phyloP scores from a whole-genome alignment of 2,113 vertebrate genomes.

The Halichoerus grypus region DNA sequence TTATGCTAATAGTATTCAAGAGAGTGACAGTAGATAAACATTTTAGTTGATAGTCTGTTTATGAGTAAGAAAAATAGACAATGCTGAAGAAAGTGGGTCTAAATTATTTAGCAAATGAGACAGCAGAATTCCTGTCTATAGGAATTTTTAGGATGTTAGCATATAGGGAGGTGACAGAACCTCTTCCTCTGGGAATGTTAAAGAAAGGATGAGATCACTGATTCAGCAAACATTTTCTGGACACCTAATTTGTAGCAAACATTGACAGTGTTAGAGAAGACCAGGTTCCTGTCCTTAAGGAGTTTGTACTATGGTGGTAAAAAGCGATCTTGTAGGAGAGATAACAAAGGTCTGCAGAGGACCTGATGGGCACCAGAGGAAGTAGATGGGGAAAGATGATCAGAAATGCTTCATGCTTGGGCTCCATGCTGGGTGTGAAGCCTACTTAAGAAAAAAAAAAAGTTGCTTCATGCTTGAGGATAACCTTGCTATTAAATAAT shows the following conservation, averaged over 20 bases:
- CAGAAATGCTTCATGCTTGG: neutral
- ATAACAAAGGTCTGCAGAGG: neutral
- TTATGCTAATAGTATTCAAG: neutral
- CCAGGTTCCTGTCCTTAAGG: neutral
- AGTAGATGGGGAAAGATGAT: neutral
- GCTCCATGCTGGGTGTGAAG: too few species aligned
- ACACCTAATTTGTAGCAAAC: neutral
- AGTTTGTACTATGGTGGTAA: neutral
- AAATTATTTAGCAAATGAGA: neutral
- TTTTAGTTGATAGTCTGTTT: neutral
- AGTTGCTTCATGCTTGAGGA: neutral
- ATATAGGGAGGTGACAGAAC: neutral
- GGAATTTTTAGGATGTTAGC: conserved; percentile 19
- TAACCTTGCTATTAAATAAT: neutral
- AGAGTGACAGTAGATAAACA: neutral
- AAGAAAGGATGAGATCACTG: neutral
- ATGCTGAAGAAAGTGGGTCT: neutral
- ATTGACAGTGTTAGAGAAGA: neutral
- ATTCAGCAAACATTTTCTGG: neutral
- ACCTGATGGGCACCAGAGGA: neutral
- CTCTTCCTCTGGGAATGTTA: neutral
- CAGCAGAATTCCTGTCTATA: neutral
- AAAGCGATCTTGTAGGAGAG: neutral
- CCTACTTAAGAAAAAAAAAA: neutral
- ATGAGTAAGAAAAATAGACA: conserved; percentile 25